Percentiles rank a stretch among this genome's conserved stretches.
Evolutionary conservation across 2,888 invertebrate genomes (phyloP).

Genomic region (Ichneumon xanthorius): DNA sequence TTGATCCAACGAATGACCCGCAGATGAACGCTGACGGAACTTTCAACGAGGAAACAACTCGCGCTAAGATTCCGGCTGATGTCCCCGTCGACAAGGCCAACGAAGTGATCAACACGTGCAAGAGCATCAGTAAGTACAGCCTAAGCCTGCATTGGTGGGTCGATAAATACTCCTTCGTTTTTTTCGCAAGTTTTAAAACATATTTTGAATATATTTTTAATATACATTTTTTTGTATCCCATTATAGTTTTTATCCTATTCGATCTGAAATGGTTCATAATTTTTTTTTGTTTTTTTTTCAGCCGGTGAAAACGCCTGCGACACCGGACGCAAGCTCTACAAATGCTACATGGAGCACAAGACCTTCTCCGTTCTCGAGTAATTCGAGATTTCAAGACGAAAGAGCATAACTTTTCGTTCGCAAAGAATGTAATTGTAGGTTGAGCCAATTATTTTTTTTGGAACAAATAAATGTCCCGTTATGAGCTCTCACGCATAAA

Average conservation of each 20-base stretch:
- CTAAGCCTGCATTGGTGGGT: neutral
- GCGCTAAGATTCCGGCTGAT: constrained; percentile 72
- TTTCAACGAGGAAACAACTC: constrained; percentile 73
- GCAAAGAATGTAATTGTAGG: neutral
- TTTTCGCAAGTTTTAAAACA: neutral
- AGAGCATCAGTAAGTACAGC: constrained; percentile 71
- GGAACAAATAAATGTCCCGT: constrained; percentile 2
- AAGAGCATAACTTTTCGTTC: neutral
- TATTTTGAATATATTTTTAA: neutral
- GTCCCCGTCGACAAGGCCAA: constrained; percentile 71
- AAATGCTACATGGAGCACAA: constrained; percentile 68
- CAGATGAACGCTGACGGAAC: constrained; percentile 76
- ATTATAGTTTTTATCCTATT: neutral
- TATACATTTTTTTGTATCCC: neutral
- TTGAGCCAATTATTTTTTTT: neutral
- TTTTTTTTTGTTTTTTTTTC: neutral
- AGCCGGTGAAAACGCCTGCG: constrained; percentile 65
- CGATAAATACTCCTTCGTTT: neutral
- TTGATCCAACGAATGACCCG: neutral
- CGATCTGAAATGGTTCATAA: neutral
- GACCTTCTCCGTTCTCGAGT: constrained; percentile 42
- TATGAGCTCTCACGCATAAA: neutral
- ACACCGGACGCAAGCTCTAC: constrained; percentile 62
- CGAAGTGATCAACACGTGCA: constrained; percentile 73
- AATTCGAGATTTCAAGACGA: constrained; percentile 11